Percentiles rank a stretch among this genome's conserved stretches.
Evolutionary conservation across 2,113 vertebrate genomes (phyloP).

Genomic region (Australoheros scitulus): DNA sequence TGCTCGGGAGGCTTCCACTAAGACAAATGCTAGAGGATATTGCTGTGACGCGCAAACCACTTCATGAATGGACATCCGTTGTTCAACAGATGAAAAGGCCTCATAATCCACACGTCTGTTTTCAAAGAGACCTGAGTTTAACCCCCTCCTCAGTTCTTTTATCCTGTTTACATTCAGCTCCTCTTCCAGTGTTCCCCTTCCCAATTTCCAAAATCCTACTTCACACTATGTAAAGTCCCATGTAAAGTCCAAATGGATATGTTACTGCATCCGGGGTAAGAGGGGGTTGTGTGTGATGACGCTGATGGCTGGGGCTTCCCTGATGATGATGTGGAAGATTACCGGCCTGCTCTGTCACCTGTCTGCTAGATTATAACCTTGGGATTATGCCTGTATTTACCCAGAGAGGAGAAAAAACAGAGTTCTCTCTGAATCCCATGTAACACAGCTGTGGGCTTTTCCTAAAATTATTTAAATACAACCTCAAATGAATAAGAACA

Average conservation of each 20-base stretch:
- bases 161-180: not conserved
- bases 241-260: slow-evolving; percentile 59
- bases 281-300: not conserved
- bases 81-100: slow-evolving; percentile 46
- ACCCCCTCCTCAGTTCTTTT: slow-evolving; percentile 16
- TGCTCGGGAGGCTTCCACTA: not conserved
- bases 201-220: slow-evolving; percentile 10
- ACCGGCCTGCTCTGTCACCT: slow-evolving; percentile 38
- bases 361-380: slow-evolving; percentile 55
- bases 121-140: slow-evolving; percentile 35
- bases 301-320: slow-evolving; percentile 35
- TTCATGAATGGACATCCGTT: slow-evolving; percentile 53
- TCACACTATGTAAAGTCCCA: not conserved
- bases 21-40: slow-evolving; percentile 27
- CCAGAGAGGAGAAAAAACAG: not conserved
- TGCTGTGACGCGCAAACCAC: slow-evolving; percentile 29
- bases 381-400: slow-evolving; percentile 57
- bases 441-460: slow-evolving; percentile 2
- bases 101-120: slow-evolving; percentile 20
- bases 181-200: not conserved
- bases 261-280: slow-evolving; percentile 24
- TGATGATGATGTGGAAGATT: slow-evolving; percentile 59
- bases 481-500: too few species aligned
- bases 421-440: slow-evolving; percentile 2
- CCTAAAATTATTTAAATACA: not conserved